These are phyloP conservation scores for Zelostemma sp. DNA, from an alignment of 1,140 invertebrate species.

Conservation along the genomic window DNA sequence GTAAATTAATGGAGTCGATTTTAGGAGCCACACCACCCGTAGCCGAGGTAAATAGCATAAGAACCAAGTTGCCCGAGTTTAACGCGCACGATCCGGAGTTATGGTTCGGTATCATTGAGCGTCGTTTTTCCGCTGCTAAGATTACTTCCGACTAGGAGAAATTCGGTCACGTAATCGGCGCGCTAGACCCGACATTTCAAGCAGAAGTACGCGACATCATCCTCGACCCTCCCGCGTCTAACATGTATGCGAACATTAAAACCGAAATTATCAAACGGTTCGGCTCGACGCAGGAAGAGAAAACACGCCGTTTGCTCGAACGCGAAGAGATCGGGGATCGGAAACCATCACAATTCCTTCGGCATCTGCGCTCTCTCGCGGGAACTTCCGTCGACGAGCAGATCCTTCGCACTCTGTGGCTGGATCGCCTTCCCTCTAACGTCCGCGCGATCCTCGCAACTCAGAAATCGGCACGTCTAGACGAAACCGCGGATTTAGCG, in stretches of 20 bases:
- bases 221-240: background rate
- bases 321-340: constrained; percentile 55
- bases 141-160: background rate
- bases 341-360: constrained; percentile 51
- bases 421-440: background rate
- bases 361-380: too few relatives aligned
- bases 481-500: background rate
- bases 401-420: background rate
- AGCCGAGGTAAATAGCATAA: too few relatives aligned
- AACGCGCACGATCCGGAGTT: background rate
- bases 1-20: too few relatives aligned
- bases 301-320: constrained; percentile 42
- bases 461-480: background rate
- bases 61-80: too few relatives aligned
- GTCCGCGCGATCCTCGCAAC: background rate
- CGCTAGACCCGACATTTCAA: background rate
- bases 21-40: too few relatives aligned
- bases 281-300: constrained; percentile 39
- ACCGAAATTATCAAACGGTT: constrained; percentile 45
- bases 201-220: background rate
- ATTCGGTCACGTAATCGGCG: background rate
- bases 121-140: background rate
- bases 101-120: background rate
- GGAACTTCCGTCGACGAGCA: too few relatives aligned
- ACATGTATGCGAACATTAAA: constrained; percentile 45